Evolutionary conservation across 2,888 invertebrate species (phyloP), one percentile per base, ranked within the genome.

Genomic region (Helleia helle): DNA sequence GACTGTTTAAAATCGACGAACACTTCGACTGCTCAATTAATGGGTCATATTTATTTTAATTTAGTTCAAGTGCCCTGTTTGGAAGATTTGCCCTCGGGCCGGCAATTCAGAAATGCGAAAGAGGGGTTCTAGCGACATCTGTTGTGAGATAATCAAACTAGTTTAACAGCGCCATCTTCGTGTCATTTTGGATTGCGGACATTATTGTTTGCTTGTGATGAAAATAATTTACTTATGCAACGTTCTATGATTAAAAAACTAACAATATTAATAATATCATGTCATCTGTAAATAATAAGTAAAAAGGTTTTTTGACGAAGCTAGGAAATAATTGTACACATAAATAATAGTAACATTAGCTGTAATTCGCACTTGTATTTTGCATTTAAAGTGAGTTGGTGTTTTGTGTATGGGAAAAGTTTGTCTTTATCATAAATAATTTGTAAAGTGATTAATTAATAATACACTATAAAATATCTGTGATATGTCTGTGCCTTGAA

Each of bases 11-110:
- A 94, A 67, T 72, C 86, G 39, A 89, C 91, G 18, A 88, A 89
- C 54, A 90, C 91, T 15, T 90, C 92, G 28, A 90, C 92, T 4
- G 91, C 93, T 0, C 87, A 88, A 44, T 70, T 92, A 44, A 91
- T 95, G 90, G 95, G 94, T 28, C 92, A 91, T 58, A 90, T 95
- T 48, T 95, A 94, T 69, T 95, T 95, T 70, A 95, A 95, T 66
- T 73, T 95, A 48, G 89, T 94, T 28, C 90, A 90, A 71, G 90
- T 92, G 6, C 89, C 90, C 8, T 93, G 93, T 56, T 79, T 93
- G 38, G 89, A 90, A 41, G 91, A 91, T 54, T 55, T 57, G 5
- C 63, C 74, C 25, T 48, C 51, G 7, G 86, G 83, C 8, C 64
- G 72, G 48, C 59, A 59, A 41, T 88, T 87, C 63, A 67, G 87